Evolutionary conservation across 2,797 vertebrate genomes (phyloP), one percentile per base, ranked within the genome.

Genomic region (Silurus aristotelis): DNA sequence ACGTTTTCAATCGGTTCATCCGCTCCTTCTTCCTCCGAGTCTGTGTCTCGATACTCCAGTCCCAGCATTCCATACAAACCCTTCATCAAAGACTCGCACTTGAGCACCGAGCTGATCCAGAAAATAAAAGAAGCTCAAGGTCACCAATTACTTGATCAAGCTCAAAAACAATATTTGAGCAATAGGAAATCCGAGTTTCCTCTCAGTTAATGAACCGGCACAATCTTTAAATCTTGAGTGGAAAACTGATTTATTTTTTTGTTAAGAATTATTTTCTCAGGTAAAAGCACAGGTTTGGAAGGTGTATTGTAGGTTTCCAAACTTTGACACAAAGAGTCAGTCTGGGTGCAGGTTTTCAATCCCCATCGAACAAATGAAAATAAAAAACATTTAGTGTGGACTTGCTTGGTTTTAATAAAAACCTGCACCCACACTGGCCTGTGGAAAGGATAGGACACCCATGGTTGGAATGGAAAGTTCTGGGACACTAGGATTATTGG

Each of bases 31-130:
- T 89, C 89, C 64, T 93, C 93, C 0, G 91, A 92, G 84, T 94
- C 90, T 0, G 84, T 77, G 64, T 92, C 91, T 56, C 10, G 86
- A 88, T 94, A 95, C 5, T 94, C 88, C 90, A 89, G 90, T 22
- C 91, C 93, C 73, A 95, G 72, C 83, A 90, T 48, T 19, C 89
- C 84, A 87, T 94, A 95, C 6, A 92, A 92, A 22, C 92, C 89
- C 85, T 89, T 93, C 22, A 93, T 92, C 12, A 87, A 56, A 0
- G 87, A 85, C 86, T 95, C 94, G 81, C 90, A 94, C 73, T 87
- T 89, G 25, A 84, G 68, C 48, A 94, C 91, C 56, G 93, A 93
- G 81, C 94, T 95, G 87, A 83, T 84, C 15, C 48, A 31, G 48
- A 75, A 79, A 82, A 2, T 64, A 27, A 72, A 82, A 25, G 13